Base-by-base conservation (phyloP, 2,797 vertebrate species). In the Lateolabrax maculatus region DNA sequence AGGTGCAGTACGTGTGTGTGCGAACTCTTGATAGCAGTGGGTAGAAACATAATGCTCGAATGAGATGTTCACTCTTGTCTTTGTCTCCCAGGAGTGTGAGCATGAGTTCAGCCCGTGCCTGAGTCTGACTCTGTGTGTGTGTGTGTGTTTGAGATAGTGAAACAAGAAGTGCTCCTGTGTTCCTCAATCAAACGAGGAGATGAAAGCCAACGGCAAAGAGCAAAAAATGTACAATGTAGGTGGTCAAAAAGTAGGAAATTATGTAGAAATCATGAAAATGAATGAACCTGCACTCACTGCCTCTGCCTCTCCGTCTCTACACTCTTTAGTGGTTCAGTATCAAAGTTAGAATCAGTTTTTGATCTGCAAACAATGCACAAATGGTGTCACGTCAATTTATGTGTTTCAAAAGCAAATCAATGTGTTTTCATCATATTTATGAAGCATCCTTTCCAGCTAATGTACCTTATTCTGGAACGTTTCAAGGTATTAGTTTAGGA, bases 1-100 rank as follows among this genome's bases (percentile, higher is more conserved):
- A 85, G 69, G 77, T 81, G 75, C n/a, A 1, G 55, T 51, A 53
- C 23, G 27, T 71, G 85, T 62, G 73, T 34, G 79, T 53, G 72
- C 70, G 84, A 85, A 85, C 66, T 80, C 79, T 55, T 37, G 61
- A 81, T 71, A 37, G 69, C 60, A 7, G 66, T 1, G 57, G 67
- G 78, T 39, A 61, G 57, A 75, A 82, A 70, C 77, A 63, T 51
- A 52, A 84, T 2, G 75, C 48, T 16, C n/a, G 49, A 69, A 77
- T 55, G 71, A 89, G 80, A 89, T 73, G 83, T 86, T 87, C 67
- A 15, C 79, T 77, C 69, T 79, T 29, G 75, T 86, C 83, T 87
- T 66, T 8, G 72, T 60, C 46, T 86, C 80, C 71, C 62, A 27
- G 34, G 79, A 67, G 83, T 23, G 74, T 3, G 73, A 77, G 75